Base-by-base conservation (phyloP, 2,113 vertebrate species). In the Columbina picui region DNA sequence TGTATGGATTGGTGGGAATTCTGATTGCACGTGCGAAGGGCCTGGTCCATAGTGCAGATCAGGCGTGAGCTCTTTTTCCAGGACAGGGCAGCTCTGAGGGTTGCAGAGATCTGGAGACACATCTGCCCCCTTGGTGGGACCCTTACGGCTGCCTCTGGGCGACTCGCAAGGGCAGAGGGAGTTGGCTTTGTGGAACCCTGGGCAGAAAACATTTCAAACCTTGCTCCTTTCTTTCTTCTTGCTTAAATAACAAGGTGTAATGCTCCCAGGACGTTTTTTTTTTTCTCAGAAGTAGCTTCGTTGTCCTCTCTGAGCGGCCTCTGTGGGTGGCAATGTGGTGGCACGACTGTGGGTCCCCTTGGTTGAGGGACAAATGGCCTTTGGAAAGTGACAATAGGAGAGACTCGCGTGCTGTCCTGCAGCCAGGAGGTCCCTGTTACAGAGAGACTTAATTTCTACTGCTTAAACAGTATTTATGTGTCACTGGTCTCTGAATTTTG, bases 111-210 rank as follows among this genome's bases (percentile, higher is more conserved):
- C 10, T 50, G 34, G 55, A 53, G 80, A 27, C 45, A 15, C 23
- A 6, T 29, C 34, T 12, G 20, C 29, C 26, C 18, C 39, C 0
- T 0, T 34, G 41, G 21, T 30, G 55, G 70, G 74, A 60, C 77
- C 26, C 38, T 84, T 39, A 39, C n/a, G 64, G 16, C 73, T 75
- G 45, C 3, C 38, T 67, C 32, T 63, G 38, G 32, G 50, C 36
- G 7, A 39, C n/a, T 61, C 0, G 0, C 0, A 0, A 39, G 43
- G 50, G 7, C 55, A 36, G 65, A 25, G 55, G 16, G 19, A 10
- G 52, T n/a, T 89, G 56, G 67, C 73, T 39, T 67, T 84, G 74
- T n/a, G 65, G 45, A 84, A 68, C 41, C n/a, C 20, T 23, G 26
- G 34, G 34, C 36, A 81, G 65, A 39, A 75, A 8, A 36, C 22